Evolutionary conservation across 1,140 invertebrate species (phyloP), one percentile per base, ranked within the genome.

Genomic region (Neodiprion lecontei): DNA sequence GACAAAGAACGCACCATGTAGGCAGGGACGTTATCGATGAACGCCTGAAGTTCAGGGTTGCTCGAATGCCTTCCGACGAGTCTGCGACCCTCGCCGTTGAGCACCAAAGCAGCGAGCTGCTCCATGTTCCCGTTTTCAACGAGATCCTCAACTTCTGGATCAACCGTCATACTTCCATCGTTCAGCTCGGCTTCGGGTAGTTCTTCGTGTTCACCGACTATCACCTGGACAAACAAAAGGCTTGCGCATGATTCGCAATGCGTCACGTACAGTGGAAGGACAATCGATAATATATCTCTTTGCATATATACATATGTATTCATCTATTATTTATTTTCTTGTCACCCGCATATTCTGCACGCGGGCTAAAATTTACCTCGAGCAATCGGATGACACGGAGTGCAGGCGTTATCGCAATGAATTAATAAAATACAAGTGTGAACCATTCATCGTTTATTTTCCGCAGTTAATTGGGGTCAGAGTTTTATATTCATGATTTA

Each of bases 1-100:
- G 28, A 40, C 5, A 66, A n/a, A n/a, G 14, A 66, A 21, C 65
- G 21, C 65, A 96, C 96, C 94, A 98, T 96, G 82, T 97, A 97
- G 28, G 92, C 91, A 8, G 96, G 96, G 67, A 98, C 94, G 82
- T 97, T 96, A 81, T 96, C 93, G 67, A 98, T 90, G 88, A 98
- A 98, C 7, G 94, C 92, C 86, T 98, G 95, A 14, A 97, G 91
- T 87, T 98, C 96, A 1, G 92, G 88, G 86, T 97, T 94, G 65
- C 89, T 88, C 47, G 95, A 95, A 68, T 90, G 91, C 77, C 92
- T 89, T 1, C 93, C 93, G 40, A 96, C 87, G 53, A 98, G 87
- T 81, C 93, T 91, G 74, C 93, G 91, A 0, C 96, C 96, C 80
- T 96, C 93, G 3, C 96, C 96, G 75, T 95, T 95, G 9, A 98